These are phyloP conservation scores for Ceratina australensis DNA, from an alignment of 1,140 invertebrate genomes.

Conservation along the genomic window DNA sequence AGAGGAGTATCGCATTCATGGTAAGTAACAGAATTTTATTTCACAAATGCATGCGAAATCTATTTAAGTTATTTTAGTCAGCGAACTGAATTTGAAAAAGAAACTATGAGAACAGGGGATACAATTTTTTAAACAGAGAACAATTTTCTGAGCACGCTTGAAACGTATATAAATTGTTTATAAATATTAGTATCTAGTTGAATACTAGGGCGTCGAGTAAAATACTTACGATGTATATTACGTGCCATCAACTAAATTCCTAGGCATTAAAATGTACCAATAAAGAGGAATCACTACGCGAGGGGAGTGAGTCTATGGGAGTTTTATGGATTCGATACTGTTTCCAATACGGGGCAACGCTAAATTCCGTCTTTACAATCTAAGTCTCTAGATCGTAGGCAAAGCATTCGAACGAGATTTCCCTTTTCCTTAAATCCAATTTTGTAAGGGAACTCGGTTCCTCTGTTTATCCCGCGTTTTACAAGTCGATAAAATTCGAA, in stretches of 20 bases:
- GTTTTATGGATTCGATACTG: constrained; percentile 59
- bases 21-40: constrained; percentile 65
- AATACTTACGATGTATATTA: not conserved
- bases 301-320: constrained; percentile 35
- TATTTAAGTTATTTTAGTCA: too few relatives aligned
- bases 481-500: not conserved
- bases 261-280: constrained; percentile 44
- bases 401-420: constrained; percentile 20
- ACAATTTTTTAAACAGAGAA: too few relatives aligned
- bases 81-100: too few relatives aligned
- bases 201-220: not conserved
- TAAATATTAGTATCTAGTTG: not conserved
- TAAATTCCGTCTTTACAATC: constrained; percentile 18
- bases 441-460: not conserved
- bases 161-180: not conserved
- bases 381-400: constrained; percentile 45
- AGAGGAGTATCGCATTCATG: constrained; percentile 79
- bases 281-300: constrained; percentile 56
- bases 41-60: too few relatives aligned
- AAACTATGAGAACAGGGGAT: too few relatives aligned
- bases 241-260: constrained; percentile 6
- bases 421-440: constrained; percentile 43
- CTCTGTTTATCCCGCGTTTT: not conserved
- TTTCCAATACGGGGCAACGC: constrained; percentile 44
- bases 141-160: too few relatives aligned